Evolutionary conservation across 2,797 vertebrate species (phyloP), one percentile per base, ranked within the genome.

Genomic region (Carduelis carduelis): DNA sequence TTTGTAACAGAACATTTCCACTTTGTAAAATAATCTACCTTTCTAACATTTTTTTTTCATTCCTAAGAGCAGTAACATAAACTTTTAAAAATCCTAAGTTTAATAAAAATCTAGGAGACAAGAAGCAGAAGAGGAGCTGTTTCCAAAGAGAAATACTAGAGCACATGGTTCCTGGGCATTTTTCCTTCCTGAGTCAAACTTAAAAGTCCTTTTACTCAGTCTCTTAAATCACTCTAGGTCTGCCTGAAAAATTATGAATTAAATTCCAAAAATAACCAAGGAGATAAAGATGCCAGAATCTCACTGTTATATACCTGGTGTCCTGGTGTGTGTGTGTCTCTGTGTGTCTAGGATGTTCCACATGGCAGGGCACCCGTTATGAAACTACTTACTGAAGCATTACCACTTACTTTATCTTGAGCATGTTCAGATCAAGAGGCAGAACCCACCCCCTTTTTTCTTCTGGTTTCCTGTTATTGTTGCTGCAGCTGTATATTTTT

Each of bases 381-480:
- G 27, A 39, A 87, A 52, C 56, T 66, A 44, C 30, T 65, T 87
- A 66, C 21, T 70, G 84, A 61, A 95, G 69, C 50, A 90, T 30
- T 60, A 39, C 34, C 34, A 28, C 46, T 66, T 30, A 70, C 49
- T 76, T 80, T 70, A 44, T 59, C 81, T 80, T 55, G 19, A 92
- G 32, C 79, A 24, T 85, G 69, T 91, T 94, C 71, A 85, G 68
- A 74, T 85, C 75, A 87, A 87, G 60, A 87, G 28, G 56, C 76
- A 93, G 84, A 94, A 93, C 78, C 86, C 93, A 91, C 68, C 90
- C 90, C 71, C 39, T 90, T 95, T 95, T 94, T 89, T 82, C 49
- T 91, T 94, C 61, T 89, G 52, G 78, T 96, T 97, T 97, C 96
- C 95, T 96, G 93, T 93, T 93, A 94, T 77, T 94, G 88, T 92